Evolutionary conservation across 2,113 vertebrate genomes (phyloP).

Genomic region (Eurypyga helias): DNA sequence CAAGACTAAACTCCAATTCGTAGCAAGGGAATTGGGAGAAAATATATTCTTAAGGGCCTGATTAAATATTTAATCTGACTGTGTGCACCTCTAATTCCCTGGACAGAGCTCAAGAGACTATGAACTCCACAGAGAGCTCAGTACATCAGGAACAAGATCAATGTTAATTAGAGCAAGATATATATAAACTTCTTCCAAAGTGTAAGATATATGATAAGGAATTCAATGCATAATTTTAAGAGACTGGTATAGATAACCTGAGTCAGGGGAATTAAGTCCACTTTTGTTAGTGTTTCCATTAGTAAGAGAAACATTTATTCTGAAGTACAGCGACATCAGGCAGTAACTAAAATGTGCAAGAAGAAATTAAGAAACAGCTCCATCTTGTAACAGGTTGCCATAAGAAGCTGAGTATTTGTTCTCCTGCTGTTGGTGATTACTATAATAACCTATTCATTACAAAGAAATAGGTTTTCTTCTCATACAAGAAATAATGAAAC

Average conservation of each 20-base stretch:
- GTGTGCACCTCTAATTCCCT: background rate
- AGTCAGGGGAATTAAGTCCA: background rate
- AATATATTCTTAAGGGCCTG: background rate
- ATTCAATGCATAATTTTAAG: constrained; percentile 33
- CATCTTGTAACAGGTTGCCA: background rate
- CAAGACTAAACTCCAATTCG: background rate
- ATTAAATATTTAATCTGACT: background rate
- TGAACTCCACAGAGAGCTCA: background rate
- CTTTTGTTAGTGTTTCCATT: background rate
- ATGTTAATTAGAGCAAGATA: constrained; percentile 43
- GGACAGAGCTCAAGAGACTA: background rate
- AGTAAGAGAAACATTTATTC: background rate
- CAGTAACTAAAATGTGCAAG: background rate
- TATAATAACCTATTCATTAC: background rate
- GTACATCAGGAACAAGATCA: constrained; percentile 20
- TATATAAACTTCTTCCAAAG: constrained; percentile 17
- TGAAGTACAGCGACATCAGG: background rate
- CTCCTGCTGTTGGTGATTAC: background rate
- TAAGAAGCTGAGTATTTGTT: background rate
- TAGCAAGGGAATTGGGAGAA: background rate
- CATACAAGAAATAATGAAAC: background rate
- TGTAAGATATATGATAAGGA: background rate
- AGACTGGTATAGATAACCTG: constrained; percentile 1
- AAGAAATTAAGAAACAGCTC: constrained; percentile 9
- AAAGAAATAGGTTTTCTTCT: background rate